Conservation (phyloP, 2,797 vertebrate species). For the Gouania willdenowi region DNA sequence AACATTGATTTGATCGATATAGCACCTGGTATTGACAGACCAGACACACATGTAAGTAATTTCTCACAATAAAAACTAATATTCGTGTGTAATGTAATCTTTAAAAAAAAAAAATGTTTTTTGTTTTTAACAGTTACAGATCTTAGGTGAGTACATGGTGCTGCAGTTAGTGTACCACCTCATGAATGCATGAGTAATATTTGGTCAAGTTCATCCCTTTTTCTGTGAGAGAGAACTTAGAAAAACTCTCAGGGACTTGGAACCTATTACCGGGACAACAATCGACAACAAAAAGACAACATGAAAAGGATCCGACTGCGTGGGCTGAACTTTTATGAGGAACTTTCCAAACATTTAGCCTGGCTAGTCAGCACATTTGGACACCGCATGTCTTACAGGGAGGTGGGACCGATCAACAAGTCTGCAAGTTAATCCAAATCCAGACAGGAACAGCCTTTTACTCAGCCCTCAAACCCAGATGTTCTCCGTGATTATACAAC, state of each 20-base stretch:
- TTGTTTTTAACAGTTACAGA: no score
- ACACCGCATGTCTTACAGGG: slow-evolving; percentile 7
- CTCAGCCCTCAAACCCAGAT: slow-evolving; percentile 24
- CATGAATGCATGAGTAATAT: slow-evolving; percentile 14
- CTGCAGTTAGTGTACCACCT: slow-evolving; percentile 10
- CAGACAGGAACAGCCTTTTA: slow-evolving; percentile 7
- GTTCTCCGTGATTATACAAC: slow-evolving; percentile 24
- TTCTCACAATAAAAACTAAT: no score
- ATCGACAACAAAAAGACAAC: slow-evolving; percentile 31
- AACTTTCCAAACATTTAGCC: slow-evolving; percentile 4
- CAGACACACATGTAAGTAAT: no score
- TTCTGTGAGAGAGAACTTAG: slow-evolving; percentile 19
- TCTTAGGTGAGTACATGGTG: slow-evolving; percentile 9
- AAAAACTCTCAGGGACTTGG: slow-evolving; percentile 1
- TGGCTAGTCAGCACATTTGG: slow-evolving; percentile 27
- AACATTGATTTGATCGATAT: no score
- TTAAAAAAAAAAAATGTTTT: no score
- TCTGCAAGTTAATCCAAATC: slow-evolving; percentile 21
- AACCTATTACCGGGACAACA: slow-evolving; percentile 33
- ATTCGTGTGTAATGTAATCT: no score
- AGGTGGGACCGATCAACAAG: slow-evolving; percentile 15
- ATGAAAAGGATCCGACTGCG: slow-evolving; percentile 8
- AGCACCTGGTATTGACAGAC: no score
- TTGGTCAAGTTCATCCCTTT: slow-evolving; percentile 4
- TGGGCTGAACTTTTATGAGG: neutral